phyloP scores from a whole-genome alignment of 2,888 invertebrate genomes.

The Spodoptera littoralis region DNA sequence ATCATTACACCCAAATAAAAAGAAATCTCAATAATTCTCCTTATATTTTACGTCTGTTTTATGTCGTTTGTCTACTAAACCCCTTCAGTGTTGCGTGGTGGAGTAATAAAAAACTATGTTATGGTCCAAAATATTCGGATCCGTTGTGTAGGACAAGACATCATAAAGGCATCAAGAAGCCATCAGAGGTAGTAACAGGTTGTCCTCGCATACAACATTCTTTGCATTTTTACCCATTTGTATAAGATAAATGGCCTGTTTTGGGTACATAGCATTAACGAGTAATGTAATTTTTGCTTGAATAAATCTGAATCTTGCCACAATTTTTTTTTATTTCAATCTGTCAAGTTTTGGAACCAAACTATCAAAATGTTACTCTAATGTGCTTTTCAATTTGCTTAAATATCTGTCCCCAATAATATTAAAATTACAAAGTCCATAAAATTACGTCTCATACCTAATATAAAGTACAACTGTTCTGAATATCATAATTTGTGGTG shows the following conservation, averaged over 20 bases:
- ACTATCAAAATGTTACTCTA: too few species aligned
- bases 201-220: constrained; percentile 69
- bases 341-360: too few species aligned
- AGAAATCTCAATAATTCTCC: constrained; percentile 34
- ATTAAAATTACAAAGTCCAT: too few species aligned
- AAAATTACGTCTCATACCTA: too few species aligned
- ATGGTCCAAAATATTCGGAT: constrained; percentile 71
- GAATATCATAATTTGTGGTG: too few species aligned
- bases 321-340: too few species aligned
- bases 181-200: constrained; percentile 83
- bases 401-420: too few species aligned
- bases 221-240: constrained; percentile 70
- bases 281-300: constrained; percentile 36
- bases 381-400: too few species aligned
- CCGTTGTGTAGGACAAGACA: constrained; percentile 77
- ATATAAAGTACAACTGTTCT: too few species aligned
- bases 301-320: constrained; percentile 20
- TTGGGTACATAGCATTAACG: constrained; percentile 36
- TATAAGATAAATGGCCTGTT: constrained; percentile 59
- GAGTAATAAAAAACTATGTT: constrained; percentile 54
- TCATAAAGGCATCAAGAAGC: constrained; percentile 87
- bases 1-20: constrained; percentile 32
- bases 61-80: constrained; percentile 23
- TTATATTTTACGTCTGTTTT: constrained; percentile 32
- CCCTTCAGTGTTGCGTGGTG: constrained; percentile 15